phyloP scores from a whole-genome alignment of 2,888 invertebrate species.

The Drosophila setosimentum region DNA sequence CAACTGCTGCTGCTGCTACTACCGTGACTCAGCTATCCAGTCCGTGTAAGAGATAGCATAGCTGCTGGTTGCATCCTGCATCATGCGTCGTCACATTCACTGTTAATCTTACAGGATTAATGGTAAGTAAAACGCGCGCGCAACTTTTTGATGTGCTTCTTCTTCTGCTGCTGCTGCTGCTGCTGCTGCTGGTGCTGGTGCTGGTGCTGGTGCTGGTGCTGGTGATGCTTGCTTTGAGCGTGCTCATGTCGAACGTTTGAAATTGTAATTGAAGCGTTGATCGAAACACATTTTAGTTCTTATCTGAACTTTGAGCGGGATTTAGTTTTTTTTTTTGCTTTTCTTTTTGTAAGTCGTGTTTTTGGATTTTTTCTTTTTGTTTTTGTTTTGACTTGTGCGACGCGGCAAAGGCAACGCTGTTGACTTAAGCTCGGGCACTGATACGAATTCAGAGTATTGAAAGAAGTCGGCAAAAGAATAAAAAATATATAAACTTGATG shows the following conservation, averaged over 20 bases:
- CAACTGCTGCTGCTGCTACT: slow-evolving; percentile 44
- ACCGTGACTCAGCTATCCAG: slow-evolving; percentile 85
- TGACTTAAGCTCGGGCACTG: slow-evolving; percentile 48
- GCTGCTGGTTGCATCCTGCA: slow-evolving; percentile 84
- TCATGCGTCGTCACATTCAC: slow-evolving; percentile 48
- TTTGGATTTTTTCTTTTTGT: slow-evolving; percentile 11
- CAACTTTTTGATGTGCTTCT: slow-evolving; percentile 21
- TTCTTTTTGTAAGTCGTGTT: background rate
- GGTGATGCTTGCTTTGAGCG: background rate
- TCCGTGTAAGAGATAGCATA: slow-evolving; percentile 85
- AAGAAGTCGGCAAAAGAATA: slow-evolving; percentile 59
- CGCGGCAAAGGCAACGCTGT: slow-evolving; percentile 31
- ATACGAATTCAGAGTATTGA: slow-evolving; percentile 46
- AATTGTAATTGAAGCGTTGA: slow-evolving; percentile 34
- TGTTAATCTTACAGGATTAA: slow-evolving; percentile 15
- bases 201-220: background rate
- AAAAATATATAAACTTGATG: slow-evolving; percentile 71
- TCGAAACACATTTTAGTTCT: slow-evolving; percentile 35
- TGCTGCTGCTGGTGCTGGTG: background rate
- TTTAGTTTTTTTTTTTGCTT: slow-evolving; percentile 8
- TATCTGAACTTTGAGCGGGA: slow-evolving; percentile 22
- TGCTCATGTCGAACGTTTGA: slow-evolving; percentile 33
- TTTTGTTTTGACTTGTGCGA: slow-evolving; percentile 2
- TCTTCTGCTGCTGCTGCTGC: background rate
- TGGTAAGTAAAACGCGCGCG: slow-evolving; percentile 6